Conservation (phyloP, 2,888 invertebrate species). For the Drosophila maculinotata region DNA sequence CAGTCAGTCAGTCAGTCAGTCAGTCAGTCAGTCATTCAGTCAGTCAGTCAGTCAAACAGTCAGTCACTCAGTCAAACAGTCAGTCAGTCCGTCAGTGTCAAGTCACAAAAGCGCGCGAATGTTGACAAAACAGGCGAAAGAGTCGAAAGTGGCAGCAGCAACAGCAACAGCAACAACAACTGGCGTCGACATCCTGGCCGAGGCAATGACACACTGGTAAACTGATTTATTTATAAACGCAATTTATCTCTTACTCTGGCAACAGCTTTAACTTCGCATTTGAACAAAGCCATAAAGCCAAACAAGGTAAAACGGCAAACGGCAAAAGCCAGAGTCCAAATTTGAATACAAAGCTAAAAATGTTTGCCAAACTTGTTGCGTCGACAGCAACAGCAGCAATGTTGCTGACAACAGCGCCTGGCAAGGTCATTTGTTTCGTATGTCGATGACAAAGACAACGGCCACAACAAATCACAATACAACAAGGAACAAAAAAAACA, state of each 20-base stretch:
- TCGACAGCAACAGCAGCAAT: conserved; percentile 21
- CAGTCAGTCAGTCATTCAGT: conserved; percentile 23
- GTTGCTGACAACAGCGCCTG: conserved; percentile 19
- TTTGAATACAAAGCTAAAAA: conserved; percentile 66
- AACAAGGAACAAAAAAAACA: too few species aligned
- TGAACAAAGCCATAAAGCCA: conserved; percentile 40
- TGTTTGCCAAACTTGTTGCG: conserved; percentile 79
- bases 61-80: too few species aligned
- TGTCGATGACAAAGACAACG: conserved; percentile 68
- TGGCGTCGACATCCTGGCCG: conserved; percentile 52
- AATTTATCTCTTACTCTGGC: conserved; percentile 62
- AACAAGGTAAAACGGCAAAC: too few species aligned
- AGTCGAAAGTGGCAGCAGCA: conserved; percentile 39
- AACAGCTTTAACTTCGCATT: conserved; percentile 58
- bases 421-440: conserved; percentile 76
- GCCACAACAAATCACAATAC: conserved; percentile 36
- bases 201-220: conserved; percentile 51
- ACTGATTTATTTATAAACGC: conserved; percentile 78
- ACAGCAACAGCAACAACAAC: too few species aligned
- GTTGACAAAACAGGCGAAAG: conserved; percentile 16
- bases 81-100: conserved; percentile 18
- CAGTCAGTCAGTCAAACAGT: conserved; percentile 24
- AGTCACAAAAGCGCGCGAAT: conserved; percentile 37
- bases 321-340: conserved; percentile 26
- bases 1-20: conserved; percentile 22